These are phyloP conservation scores for Rugalucina vietnamica DNA, from an alignment of 2,888 invertebrate species.

Conservation along the genomic window DNA sequence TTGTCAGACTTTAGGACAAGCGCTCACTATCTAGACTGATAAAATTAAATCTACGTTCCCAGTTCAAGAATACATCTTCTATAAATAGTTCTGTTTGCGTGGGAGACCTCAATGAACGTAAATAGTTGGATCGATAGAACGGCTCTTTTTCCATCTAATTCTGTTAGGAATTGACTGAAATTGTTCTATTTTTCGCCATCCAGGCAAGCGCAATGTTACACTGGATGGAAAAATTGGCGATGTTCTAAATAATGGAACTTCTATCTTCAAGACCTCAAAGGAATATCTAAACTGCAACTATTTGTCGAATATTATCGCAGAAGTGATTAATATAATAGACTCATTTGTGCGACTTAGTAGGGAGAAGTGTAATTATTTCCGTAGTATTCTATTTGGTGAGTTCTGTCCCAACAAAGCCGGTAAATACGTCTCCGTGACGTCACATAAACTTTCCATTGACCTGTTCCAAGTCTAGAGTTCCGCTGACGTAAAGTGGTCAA, in stretches of 20 bases:
- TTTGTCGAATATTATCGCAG: too few relatives aligned
- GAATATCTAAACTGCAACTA: too few relatives aligned
- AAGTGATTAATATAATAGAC: too few relatives aligned
- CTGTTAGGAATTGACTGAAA: background rate
- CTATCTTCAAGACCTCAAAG: too few relatives aligned
- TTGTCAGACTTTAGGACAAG: background rate
- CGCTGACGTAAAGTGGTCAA: background rate
- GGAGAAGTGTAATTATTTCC: too few relatives aligned
- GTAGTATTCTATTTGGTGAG: too few relatives aligned
- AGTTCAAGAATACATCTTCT: background rate
- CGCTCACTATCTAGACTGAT: background rate
- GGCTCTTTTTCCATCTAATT: background rate
- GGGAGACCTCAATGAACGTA: background rate
- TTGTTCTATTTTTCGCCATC: background rate
- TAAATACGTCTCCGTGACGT: background rate
- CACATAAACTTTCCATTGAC: background rate
- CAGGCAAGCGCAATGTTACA: background rate
- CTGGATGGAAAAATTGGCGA: background rate
- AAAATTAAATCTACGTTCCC: background rate
- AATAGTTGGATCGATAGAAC: background rate
- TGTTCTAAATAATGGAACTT: too few relatives aligned
- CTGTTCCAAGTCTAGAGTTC: background rate
- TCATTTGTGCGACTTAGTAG: too few relatives aligned
- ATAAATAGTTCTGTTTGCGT: slow-evolving; percentile 3
- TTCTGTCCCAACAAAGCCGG: too few relatives aligned